Evolutionary conservation across 2,113 vertebrate genomes (phyloP).

Genomic region (Menidia beryllina): DNA sequence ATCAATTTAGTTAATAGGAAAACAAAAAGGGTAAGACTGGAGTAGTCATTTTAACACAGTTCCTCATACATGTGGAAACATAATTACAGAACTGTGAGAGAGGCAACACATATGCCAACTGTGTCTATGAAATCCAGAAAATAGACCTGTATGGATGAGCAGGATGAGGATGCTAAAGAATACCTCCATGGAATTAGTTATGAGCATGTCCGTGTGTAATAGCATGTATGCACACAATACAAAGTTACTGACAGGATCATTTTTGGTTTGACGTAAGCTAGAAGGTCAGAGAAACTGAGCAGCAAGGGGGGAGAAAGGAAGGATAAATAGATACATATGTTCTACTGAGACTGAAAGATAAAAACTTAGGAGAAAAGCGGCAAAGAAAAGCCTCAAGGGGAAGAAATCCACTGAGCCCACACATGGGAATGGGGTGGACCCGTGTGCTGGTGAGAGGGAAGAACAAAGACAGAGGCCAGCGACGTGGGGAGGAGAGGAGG

Average conservation of each 20-base stretch:
- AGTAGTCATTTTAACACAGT: slow-evolving; percentile 9
- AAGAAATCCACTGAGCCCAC: slow-evolving; percentile 58
- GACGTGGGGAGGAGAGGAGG: slow-evolving; percentile 40
- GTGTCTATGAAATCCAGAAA: slow-evolving; percentile 1
- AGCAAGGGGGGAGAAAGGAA: not conserved
- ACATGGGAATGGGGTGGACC: slow-evolving; percentile 52
- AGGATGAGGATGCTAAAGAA: slow-evolving; percentile 8
- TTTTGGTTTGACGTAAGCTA: slow-evolving; percentile 49
- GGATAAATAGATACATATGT: slow-evolving; percentile 11
- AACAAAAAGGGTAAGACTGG: slow-evolving; percentile 31
- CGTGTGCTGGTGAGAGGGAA: slow-evolving; percentile 41
- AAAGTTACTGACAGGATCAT: slow-evolving; percentile 10
- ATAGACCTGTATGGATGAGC: slow-evolving; percentile 1
- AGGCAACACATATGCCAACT: slow-evolving; percentile 17
- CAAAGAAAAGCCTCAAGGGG: slow-evolving; percentile 51
- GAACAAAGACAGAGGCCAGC: slow-evolving; percentile 49
- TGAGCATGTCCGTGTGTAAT: slow-evolving; percentile 15
- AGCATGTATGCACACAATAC: not conserved
- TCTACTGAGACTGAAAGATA: slow-evolving; percentile 11
- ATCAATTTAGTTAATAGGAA: slow-evolving; percentile 40
- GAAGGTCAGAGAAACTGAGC: not conserved
- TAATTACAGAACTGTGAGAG: slow-evolving; percentile 5
- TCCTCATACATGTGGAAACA: slow-evolving; percentile 35
- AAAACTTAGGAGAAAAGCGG: slow-evolving; percentile 40
- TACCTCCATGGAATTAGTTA: slow-evolving; percentile 34